These are phyloP conservation scores for Cyaniris semiargus DNA, from an alignment of 2,888 invertebrate genomes.

Conservation along the genomic window DNA sequence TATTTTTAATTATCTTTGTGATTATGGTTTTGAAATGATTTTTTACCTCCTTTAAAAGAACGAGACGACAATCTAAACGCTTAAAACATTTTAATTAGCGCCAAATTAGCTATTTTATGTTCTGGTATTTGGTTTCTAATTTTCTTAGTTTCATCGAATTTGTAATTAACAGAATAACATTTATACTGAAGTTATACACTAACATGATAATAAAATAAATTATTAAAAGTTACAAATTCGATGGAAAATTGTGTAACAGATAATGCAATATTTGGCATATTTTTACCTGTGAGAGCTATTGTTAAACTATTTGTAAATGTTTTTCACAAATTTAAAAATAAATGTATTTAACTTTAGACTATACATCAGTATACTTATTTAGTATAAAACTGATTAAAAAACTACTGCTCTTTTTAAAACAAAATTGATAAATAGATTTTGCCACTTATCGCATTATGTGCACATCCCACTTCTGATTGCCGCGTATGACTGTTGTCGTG, in stretches of 20 bases:
- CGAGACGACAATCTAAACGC: constrained; percentile 53
- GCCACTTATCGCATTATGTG: neutral
- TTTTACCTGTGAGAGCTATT: neutral
- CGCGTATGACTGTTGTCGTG: constrained; percentile 29
- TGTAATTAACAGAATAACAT: constrained; percentile 7
- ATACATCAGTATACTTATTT: too few relatives aligned
- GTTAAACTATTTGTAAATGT: neutral
- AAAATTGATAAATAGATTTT: neutral
- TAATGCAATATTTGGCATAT: neutral
- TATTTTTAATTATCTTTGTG: constrained; percentile 30
- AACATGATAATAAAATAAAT: neutral
- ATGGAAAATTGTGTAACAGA: neutral
- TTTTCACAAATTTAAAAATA: neutral
- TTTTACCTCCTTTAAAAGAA: constrained; percentile 42
- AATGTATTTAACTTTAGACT: neutral
- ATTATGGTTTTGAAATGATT: constrained; percentile 34
- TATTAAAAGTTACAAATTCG: constrained; percentile 11
- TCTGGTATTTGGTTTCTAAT: constrained; percentile 43
- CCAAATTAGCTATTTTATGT: constrained; percentile 45
- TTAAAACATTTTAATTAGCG: constrained; percentile 43
- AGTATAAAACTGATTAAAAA: neutral
- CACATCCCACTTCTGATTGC: neutral
- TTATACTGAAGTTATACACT: constrained; percentile 1
- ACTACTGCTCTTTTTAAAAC: neutral
- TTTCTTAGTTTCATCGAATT: constrained; percentile 13